Conservation (phyloP, 2,888 invertebrate genomes). For the Drosophila stalkeri region DNA sequence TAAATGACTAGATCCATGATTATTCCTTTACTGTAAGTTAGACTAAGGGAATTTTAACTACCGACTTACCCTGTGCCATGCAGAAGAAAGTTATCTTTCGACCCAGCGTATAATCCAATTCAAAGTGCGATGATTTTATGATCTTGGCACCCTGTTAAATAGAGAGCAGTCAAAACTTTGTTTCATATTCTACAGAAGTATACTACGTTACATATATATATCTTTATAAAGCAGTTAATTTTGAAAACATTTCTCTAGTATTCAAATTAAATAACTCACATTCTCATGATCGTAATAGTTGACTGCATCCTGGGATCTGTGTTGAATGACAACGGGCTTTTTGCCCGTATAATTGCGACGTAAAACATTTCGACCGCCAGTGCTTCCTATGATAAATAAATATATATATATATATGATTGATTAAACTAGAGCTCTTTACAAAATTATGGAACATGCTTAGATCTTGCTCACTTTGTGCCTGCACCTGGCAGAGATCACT, state of each 20-base stretch:
- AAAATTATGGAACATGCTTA: background rate
- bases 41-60: too few relatives aligned
- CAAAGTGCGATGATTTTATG: slow-evolving; percentile 94
- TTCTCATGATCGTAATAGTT: slow-evolving; percentile 95
- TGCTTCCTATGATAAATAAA: slow-evolving; percentile 73
- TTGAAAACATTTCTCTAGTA: background rate
- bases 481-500: slow-evolving; percentile 50
- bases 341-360: slow-evolving; percentile 85
- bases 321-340: slow-evolving; percentile 86
- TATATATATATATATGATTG: background rate
- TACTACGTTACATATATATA: background rate
- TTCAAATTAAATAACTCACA: slow-evolving; percentile 85
- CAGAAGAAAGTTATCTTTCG: slow-evolving; percentile 97
- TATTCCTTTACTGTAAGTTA: background rate
- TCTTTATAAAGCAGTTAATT: background rate
- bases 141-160: slow-evolving; percentile 94
- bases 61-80: slow-evolving; percentile 90
- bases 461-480: slow-evolving; percentile 69
- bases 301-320: slow-evolving; percentile 94
- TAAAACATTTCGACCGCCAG: slow-evolving; percentile 83
- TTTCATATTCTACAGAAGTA: background rate
- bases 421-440: background rate
- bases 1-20: background rate
- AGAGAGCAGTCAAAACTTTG: background rate
- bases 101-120: slow-evolving; percentile 95